Evolutionary conservation across 2,888 invertebrate genomes (phyloP), one percentile per base, ranked within the genome.

Genomic region (Phasia obesa): DNA sequence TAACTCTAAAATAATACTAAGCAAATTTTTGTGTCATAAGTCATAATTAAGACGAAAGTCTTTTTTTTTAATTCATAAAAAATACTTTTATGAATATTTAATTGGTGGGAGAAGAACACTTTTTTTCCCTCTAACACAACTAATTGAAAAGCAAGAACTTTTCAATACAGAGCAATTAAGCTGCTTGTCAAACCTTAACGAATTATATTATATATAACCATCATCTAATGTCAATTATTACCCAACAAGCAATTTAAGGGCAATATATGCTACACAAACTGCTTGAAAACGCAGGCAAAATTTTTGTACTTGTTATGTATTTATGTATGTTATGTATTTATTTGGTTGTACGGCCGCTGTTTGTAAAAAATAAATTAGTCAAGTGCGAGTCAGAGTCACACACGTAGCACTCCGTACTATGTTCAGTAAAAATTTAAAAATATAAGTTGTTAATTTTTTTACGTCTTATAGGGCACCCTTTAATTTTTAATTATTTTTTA

Each of bases 111-210:
- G 31, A 55, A 47, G 9, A 17, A 60, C 53, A 71, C 21, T 53
- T 59, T 78, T 44, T 76, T 75, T 75, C 51, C 38, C 55, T 69
- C 11, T 38, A 15, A 11, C 0, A 47, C 17, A 77, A 74, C n/a
- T 57, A 23, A 57, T 27, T 69, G 27, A 47, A 59, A 49, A 47
- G 21, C 75, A 78, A 70, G 74, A 81, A 70, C n/a, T 27, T 83
- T 76, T 76, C 71, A 55, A 71, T 67, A 57, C 11, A 23, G 27
- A 62, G 86, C 85, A 88, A 89, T 89, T 89, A 89, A 86, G 57
- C 70, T 86, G 88, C 78, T 87, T 88, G 86, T 87, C 88, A 87
- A 88, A 88, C 85, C 88, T 86, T 67, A 19, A 74, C 67, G n/a
- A 59, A n/a, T 62, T 13, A n/a, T 55, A 0, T 67, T 62, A 57